Evolutionary conservation across 37 sponge, comb jelly and placozoan genomes (phyloP).

Genomic region (Mnemiopsis leidyi): DNA sequence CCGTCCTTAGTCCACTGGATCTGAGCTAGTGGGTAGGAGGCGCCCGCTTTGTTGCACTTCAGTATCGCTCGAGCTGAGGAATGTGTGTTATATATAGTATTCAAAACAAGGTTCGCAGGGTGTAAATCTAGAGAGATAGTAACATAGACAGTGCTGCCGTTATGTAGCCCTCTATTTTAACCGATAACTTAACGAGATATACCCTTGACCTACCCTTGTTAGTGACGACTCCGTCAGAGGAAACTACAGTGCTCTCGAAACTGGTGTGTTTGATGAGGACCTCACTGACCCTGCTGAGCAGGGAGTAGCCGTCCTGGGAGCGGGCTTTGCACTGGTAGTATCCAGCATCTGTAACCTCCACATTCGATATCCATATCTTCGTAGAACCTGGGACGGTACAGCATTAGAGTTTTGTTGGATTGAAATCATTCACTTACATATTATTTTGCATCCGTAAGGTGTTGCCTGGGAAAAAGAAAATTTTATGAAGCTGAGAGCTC

Average conservation of each 20-base stretch:
- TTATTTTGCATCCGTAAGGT: too few relatives aligned
- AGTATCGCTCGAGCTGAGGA: slow-evolving; percentile 55
- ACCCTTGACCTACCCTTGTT: slow-evolving; percentile 34
- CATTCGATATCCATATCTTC: background rate
- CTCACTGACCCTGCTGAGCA: background rate
- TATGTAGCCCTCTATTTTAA: too few relatives aligned
- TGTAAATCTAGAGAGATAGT: too few relatives aligned
- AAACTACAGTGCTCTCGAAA: background rate
- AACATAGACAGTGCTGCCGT: too few relatives aligned
- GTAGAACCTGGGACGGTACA: slow-evolving; percentile 21
- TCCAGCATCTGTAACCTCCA: background rate
- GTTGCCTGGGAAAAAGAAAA: too few relatives aligned
- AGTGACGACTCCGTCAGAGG: slow-evolving; percentile 25
- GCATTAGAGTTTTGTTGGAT: too few relatives aligned
- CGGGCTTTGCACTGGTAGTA: slow-evolving; percentile 48
- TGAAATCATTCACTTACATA: too few relatives aligned
- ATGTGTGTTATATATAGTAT: background rate
- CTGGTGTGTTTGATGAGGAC: slow-evolving; percentile 36
- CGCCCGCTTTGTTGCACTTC: slow-evolving; percentile 44
- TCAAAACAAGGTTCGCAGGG: too few relatives aligned
- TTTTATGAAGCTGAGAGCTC: too few relatives aligned
- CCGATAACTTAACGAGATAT: too few relatives aligned
- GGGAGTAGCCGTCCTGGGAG: slow-evolving; percentile 33
- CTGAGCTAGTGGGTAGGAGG: background rate
- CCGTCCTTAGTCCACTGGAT: slow-evolving; percentile 34